phyloP scores from a whole-genome alignment of 2,888 invertebrate genomes.

The Artemia sp. region DNA sequence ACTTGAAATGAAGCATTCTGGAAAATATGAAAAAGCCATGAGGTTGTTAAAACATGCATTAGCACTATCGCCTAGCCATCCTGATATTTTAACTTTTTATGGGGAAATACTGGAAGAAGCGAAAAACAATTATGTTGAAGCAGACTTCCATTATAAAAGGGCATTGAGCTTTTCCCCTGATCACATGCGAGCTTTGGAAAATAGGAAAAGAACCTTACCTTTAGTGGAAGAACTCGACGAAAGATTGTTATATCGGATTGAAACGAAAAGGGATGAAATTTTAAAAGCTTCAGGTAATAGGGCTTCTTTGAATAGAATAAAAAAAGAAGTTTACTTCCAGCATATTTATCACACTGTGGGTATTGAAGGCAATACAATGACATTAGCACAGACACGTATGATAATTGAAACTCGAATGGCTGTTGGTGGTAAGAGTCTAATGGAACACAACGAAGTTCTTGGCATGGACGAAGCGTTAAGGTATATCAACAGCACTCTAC shows the following conservation, averaged over 20 bases:
- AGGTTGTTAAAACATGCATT: constrained; percentile 70
- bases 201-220: constrained; percentile 65
- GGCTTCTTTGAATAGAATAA: constrained; percentile 63
- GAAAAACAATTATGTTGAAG: constrained; percentile 63
- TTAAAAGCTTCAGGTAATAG: constrained; percentile 61
- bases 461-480: constrained; percentile 87
- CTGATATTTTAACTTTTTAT: constrained; percentile 76
- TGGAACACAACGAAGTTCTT: constrained; percentile 91
- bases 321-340: constrained; percentile 79
- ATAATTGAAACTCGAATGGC: constrained; percentile 69
- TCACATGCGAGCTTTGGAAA: constrained; percentile 57
- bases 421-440: constrained; percentile 71
- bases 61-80: constrained; percentile 73
- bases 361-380: constrained; percentile 94
- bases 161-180: constrained; percentile 67
- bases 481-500: constrained; percentile 57
- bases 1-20: constrained; percentile 58
- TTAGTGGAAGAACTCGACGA: constrained; percentile 78
- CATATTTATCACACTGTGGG: constrained; percentile 94
- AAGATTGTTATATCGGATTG: constrained; percentile 55
- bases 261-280: constrained; percentile 62
- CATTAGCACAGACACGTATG: constrained; percentile 71
- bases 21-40: constrained; percentile 67
- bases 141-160: constrained; percentile 69
- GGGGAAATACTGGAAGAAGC: constrained; percentile 81